Base-by-base conservation (phyloP, 2,113 vertebrate genomes). In the Pseudorectes ferrugineus region DNA sequence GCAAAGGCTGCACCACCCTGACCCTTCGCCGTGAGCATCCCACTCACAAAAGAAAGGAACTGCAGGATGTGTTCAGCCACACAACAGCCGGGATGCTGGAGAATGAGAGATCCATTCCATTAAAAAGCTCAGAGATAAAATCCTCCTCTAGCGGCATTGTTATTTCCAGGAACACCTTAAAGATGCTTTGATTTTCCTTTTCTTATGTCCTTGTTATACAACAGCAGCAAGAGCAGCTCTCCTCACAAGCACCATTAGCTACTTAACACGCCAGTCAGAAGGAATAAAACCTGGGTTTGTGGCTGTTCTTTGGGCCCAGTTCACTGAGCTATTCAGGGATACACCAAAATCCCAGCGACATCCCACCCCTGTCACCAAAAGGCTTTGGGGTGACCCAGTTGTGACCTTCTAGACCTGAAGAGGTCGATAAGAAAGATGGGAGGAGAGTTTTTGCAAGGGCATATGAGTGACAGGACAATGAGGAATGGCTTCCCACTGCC, bases 121-220 rank as follows among this genome's bases (percentile, higher is more conserved):
- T 90, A 70, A 93, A 77, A 83, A 88, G 42, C 76, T 62, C 38
- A 9, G 10, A 92, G 76, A 83, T 52, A 83, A 93, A 91, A 88
- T 65, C 72, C 83, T 95, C 68, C 57, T 81, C 93, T 7, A 31
- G 33, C 1, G 0, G 48, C 84, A 84, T 49, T 93, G 85, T 82
- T 82, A 63, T 92, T 93, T 94, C 54, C 95, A 95, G 65, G 45
- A 88, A 75, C 74, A 77, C 65, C 88, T 92, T 88, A 63, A 89
- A 91, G 80, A 71, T 8, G 14, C 40, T 96, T 84, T 92, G 73
- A 75, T 89, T 96, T 90, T 85, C 87, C 83, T 66, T 93, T 71
- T 62, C 76, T 77, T 70, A 2, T 28, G 55, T 73, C 68, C 76
- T 93, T 66, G 83, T 77, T 80, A 51, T 2, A 93, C 72, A 92